Conservation (phyloP, 2,797 vertebrate genomes). For the Phalloptychus januarius region DNA sequence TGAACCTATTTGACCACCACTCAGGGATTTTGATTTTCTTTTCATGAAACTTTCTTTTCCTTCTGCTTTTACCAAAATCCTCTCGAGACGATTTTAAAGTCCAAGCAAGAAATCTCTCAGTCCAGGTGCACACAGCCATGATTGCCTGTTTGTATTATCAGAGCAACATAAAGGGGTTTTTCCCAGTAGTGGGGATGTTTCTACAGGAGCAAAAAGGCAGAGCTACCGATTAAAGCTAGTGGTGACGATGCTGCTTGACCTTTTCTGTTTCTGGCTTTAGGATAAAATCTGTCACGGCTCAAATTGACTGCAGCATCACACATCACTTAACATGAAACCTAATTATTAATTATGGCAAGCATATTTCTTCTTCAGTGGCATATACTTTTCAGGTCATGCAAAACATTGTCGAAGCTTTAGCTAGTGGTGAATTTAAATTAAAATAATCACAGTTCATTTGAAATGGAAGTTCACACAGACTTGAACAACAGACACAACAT, state of each 20-base stretch:
- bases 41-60: conserved; percentile 30
- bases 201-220: conserved; percentile 3
- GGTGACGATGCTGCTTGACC: conserved; percentile 6
- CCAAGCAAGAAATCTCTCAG: conserved; percentile 4
- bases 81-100: conserved; percentile 9
- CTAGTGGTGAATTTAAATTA: conserved; percentile 1
- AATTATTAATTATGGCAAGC: conserved; percentile 11
- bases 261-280: conserved; percentile 11
- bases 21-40: conserved; percentile 35
- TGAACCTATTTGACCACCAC: conserved; percentile 51
- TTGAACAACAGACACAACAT: conserved; percentile 11
- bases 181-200: conserved; percentile 19
- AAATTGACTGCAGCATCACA: neutral
- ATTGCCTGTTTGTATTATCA: conserved; percentile 8
- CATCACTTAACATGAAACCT: conserved; percentile 8
- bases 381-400: conserved; percentile 18
- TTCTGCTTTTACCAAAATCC: conserved; percentile 28
- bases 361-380: neutral
- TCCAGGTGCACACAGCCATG: conserved; percentile 12
- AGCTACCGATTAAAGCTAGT: conserved; percentile 3
- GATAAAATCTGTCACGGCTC: conserved; percentile 15
- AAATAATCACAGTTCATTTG: conserved; percentile 9
- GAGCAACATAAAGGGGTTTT: conserved; percentile 11
- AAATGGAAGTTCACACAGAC: neutral
- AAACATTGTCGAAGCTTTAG: neutral